Evolutionary conservation across 2,797 vertebrate genomes (phyloP), one percentile per base, ranked within the genome.

Genomic region (Lutjanus argentimaculatus): DNA sequence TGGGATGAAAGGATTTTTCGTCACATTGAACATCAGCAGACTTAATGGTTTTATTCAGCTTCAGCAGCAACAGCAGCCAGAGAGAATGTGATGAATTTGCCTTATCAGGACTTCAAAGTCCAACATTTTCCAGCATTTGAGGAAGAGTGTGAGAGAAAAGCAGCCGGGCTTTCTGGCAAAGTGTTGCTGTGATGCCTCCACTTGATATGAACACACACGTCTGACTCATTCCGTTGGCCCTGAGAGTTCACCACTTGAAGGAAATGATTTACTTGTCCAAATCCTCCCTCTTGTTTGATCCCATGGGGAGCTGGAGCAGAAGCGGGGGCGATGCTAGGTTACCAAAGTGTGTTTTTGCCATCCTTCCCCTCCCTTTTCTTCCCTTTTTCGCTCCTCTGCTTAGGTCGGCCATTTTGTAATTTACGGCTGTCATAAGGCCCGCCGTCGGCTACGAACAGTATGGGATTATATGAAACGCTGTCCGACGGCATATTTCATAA

Each of bases 221-320:
- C 88, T 91, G 88, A 92, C 64, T 93, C 89, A 85, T 77, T 85
- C 73, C 56, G 74, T 42, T 71, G 78, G 87, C 85, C 79, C 87
- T 86, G 86, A 91, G 88, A 85, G 89, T 86, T 92, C 86, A 91
- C 88, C 88, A 91, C 92, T 93, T 89, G 78, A 89, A 91, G 89
- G 88, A 89, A 91, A 92, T 93, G 91, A 94, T 93, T 94, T 91
- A 92, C 90, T 91, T 16, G 74, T 87, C 80, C 87, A 91, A 92
- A 90, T 91, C 91, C 92, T 93, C 90, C 91, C 90, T 87, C 85
- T 84, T 85, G 89, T 92, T 93, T 93, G 92, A 94, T 93, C 93
- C 91, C 87, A 75, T 58, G 83, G 83, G 86, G 90, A 89, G 88
- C 80, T 74, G 87, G 82, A 86, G 90, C 68, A 86, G 83, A 66